Conservation (phyloP, 2,888 invertebrate genomes). For the Hypena proboscidalis region DNA sequence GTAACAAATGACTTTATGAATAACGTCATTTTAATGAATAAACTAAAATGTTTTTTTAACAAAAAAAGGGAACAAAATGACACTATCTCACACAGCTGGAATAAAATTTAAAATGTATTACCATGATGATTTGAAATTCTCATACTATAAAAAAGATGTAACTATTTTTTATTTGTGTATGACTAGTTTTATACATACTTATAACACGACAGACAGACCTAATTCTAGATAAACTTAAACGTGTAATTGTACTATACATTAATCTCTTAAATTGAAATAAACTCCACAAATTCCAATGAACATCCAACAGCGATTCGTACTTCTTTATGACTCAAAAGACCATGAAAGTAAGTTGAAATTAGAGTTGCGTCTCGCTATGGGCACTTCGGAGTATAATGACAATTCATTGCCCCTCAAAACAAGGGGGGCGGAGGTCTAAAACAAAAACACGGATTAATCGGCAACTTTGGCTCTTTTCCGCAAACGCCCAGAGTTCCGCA, state of each 20-base stretch:
- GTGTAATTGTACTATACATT: neutral
- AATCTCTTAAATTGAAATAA: neutral
- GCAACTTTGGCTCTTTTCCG: slow-evolving; percentile 56
- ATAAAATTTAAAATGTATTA: no score
- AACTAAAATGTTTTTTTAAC: no score
- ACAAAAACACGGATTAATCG: slow-evolving; percentile 69
- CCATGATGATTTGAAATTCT: no score
- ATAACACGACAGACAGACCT: no score
- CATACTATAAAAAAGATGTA: no score
- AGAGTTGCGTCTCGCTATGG: slow-evolving; percentile 13
- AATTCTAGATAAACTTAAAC: no score
- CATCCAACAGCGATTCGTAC: slow-evolving; percentile 2
- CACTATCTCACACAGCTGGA: no score
- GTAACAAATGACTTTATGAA: no score
- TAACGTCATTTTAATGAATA: no score
- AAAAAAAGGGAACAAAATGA: no score
- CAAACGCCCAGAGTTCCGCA: slow-evolving; percentile 63
- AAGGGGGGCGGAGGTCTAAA: slow-evolving; percentile 39
- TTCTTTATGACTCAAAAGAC: slow-evolving; percentile 5
- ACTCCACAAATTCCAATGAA: neutral
- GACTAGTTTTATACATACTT: no score
- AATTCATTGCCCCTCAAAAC: slow-evolving; percentile 42
- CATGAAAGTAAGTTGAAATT: slow-evolving; percentile 31
- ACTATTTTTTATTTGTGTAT: no score
- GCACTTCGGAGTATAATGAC: slow-evolving; percentile 38